A percentile compares a stretch with the other conserved stretches of the same genome.
These are phyloP conservation scores for Lithophane ornitopus DNA, from an alignment of 2,888 invertebrate genomes.

Conservation along the genomic window DNA sequence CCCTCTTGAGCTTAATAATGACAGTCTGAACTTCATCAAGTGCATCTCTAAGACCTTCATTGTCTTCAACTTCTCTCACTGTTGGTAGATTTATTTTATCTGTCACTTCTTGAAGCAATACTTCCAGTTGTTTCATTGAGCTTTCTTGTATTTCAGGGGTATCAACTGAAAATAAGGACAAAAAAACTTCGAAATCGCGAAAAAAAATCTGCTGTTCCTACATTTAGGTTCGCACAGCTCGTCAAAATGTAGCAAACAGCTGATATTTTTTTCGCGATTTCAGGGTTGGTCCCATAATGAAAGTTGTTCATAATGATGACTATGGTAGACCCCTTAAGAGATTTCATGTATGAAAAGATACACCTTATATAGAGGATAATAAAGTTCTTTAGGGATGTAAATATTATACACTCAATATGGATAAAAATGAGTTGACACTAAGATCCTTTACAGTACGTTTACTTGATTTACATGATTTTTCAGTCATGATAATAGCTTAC, in stretches of 20 bases:
- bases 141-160: slow-evolving; percentile 65
- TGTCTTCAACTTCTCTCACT: slow-evolving; percentile 71
- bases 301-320: too few species aligned
- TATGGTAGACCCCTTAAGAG: too few species aligned
- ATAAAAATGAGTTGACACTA: too few species aligned
- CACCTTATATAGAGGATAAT: too few species aligned
- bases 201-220: too few species aligned
- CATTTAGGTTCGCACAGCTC: too few species aligned
- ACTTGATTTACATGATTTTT: background rate
- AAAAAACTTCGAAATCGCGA: too few species aligned
- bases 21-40: slow-evolving; percentile 88
- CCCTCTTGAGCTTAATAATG: slow-evolving; percentile 85
- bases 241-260: too few species aligned
- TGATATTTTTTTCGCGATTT: too few species aligned
- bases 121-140: slow-evolving; percentile 77
- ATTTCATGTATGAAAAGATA: too few species aligned
- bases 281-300: too few species aligned
- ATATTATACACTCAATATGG: background rate
- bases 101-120: slow-evolving; percentile 79
- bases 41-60: slow-evolving; percentile 78
- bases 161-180: slow-evolving; percentile 64
- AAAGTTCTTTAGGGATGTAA: background rate
- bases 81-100: slow-evolving; percentile 73
- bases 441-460: background rate
- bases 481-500: slow-evolving; percentile 33